Conservation (phyloP, 2,888 invertebrate genomes). For the Ischnus inquisitorius region DNA sequence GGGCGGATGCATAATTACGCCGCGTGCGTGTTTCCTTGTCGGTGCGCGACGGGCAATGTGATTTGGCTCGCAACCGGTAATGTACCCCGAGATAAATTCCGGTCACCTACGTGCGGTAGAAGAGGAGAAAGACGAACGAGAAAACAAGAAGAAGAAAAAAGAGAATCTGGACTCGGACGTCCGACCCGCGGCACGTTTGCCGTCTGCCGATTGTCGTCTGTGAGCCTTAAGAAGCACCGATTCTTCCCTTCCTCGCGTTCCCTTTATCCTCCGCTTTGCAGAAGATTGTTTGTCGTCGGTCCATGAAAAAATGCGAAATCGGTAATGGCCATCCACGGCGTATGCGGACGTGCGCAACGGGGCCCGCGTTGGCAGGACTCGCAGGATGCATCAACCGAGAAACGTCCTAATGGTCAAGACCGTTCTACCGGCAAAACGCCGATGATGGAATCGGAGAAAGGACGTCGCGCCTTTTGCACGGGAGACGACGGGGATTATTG, state of each 20-base stretch:
- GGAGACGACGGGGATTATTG: conserved; percentile 38
- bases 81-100: conserved; percentile 60
- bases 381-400: conserved; percentile 1
- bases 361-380: conserved; percentile 36
- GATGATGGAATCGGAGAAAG: conserved; percentile 47
- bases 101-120: conserved; percentile 61
- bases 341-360: conserved; percentile 71
- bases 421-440: conserved; percentile 50
- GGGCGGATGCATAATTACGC: conserved; percentile 54
- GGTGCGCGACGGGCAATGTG: conserved; percentile 33
- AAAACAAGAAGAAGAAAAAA: conserved; percentile 10
- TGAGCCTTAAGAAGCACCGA: conserved; percentile 33
- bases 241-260: conserved; percentile 25
- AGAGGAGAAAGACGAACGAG: background rate
- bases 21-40: conserved; percentile 43
- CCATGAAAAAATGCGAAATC: conserved; percentile 71
- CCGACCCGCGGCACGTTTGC: conserved; percentile 64
- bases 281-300: conserved; percentile 66
- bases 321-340: conserved; percentile 69
- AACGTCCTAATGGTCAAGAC: conserved; percentile 39
- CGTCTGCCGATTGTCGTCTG: conserved; percentile 63
- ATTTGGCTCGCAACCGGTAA: conserved; percentile 62
- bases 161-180: conserved; percentile 44
- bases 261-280: conserved; percentile 40
- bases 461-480: conserved; percentile 31